A percentile compares a stretch with the other conserved stretches of the same genome.
Conservation (phyloP, 2,113 vertebrate genomes). For the Etia nguti region DNA sequence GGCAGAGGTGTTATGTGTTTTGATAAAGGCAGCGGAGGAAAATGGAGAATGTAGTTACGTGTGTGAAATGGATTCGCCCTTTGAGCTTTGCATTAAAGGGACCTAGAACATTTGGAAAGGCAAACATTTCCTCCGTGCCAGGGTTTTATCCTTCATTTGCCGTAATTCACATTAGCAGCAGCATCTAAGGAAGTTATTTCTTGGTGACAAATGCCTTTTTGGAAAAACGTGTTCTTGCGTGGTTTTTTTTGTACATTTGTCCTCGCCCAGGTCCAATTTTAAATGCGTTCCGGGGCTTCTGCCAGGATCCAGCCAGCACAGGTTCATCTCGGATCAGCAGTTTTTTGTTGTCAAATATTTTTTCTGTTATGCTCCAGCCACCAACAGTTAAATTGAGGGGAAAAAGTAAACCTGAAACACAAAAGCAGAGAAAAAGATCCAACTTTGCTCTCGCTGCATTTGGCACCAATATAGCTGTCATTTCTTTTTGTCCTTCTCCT, state of each 20-base stretch:
- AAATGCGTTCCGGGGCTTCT: neutral
- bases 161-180: neutral
- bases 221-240: neutral
- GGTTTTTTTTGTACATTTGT: fast-evolving
- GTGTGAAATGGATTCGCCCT: slow-evolving; percentile 3
- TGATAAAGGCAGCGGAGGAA: neutral
- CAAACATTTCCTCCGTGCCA: neutral
- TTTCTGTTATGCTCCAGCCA: neutral
- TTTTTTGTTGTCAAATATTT: slow-evolving; percentile 19
- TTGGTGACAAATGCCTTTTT: neutral
- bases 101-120: neutral
- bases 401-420: neutral
- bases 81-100: neutral
- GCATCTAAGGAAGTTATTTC: neutral
- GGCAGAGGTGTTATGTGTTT: neutral
- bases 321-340: slow-evolving; percentile 15
- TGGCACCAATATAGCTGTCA: neutral
- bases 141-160: neutral
- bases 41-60: neutral
- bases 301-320: neutral
- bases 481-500: neutral
- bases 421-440: neutral
- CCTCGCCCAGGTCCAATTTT: slow-evolving; percentile 1
- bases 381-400: slow-evolving; percentile 42
- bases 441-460: neutral